Base-by-base conservation (phyloP, 2,113 vertebrate genomes). In the Colistium nudipinnis region DNA sequence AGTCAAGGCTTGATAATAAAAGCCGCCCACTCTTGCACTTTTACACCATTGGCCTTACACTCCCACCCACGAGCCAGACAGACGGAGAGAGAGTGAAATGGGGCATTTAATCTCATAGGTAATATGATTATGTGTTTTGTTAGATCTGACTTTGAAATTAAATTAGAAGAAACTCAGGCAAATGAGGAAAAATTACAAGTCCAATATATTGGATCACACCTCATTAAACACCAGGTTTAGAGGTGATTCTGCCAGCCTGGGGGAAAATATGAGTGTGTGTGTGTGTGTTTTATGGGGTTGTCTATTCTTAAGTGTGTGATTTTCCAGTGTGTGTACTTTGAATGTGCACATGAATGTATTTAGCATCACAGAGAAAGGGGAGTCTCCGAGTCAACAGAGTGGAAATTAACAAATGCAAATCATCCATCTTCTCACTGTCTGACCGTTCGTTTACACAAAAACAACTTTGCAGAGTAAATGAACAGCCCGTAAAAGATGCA, bases 181-280 rank as follows among this genome's bases (percentile, higher is more conserved):
- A 88, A 91, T 84, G 82, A 89, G 74, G 67, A 88, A 89, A 90
- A 91, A 91, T 87, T 81, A 88, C 79, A 83, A 73, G 84, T 33
- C 82, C 65, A 65, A 90, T 87, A 86, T 62, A 83, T 79, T 63
- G 68, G 19, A 78, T 86, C 87, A 88, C 89, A 75, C 76, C 76
- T 84, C 90, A 89, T 92, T 92, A 89, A 89, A 80, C 90, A 85
- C 53, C 5, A 25, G 53, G 67, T 70, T 79, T 70, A 22, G 57
- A 85, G 63, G 62, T 53, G 16, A 69, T 64, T 51, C 49, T 31
- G 5, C 54, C 57, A 71, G 73, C 47, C 22, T 48, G 48, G 30
- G 48, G 30, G 69, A 43, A 65, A 11, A 36, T 17, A 36, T 11
- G 56, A 60, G 38, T 13, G 48, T 59, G 78, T 45, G 28, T 51